These are phyloP conservation scores for Pipra filicauda DNA, from an alignment of 2,113 vertebrate species.

Conservation along the genomic window DNA sequence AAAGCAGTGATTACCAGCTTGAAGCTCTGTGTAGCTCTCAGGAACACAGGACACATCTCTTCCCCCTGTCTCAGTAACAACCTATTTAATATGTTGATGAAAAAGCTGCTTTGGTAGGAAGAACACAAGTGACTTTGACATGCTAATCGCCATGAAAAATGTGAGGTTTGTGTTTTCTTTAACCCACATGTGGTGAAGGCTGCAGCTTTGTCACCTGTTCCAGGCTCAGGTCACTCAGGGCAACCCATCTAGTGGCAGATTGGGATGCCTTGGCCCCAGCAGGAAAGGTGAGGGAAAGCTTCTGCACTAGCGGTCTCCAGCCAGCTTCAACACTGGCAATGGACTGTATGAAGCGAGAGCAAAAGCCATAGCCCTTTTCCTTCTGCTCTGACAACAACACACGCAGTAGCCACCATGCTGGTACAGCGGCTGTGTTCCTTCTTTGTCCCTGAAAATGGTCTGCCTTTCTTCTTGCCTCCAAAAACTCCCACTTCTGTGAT, in stretches of 20 bases:
- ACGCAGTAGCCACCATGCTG: neutral
- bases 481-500: neutral
- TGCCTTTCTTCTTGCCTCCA: neutral
- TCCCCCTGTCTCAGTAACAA: neutral
- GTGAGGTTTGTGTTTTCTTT: neutral
- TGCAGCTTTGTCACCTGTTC: neutral
- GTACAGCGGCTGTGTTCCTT: neutral
- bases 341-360: neutral
- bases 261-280: neutral
- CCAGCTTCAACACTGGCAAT: neutral
- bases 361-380: neutral
- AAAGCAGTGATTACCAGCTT: slow-evolving; percentile 16
- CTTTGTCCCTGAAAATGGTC: neutral
- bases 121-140: neutral
- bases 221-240: neutral
- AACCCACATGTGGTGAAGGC: neutral
- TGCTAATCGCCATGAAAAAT: neutral
- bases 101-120: neutral
- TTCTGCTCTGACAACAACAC: neutral
- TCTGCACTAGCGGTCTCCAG: neutral
- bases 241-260: neutral
- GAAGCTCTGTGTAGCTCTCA: neutral
- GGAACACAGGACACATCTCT: neutral
- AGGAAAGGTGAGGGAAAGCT: neutral
- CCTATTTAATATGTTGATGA: neutral